Percentiles rank a stretch among this genome's conserved stretches.
Conservation (phyloP, 2,113 vertebrate genomes). For the Noturus placidus region DNA sequence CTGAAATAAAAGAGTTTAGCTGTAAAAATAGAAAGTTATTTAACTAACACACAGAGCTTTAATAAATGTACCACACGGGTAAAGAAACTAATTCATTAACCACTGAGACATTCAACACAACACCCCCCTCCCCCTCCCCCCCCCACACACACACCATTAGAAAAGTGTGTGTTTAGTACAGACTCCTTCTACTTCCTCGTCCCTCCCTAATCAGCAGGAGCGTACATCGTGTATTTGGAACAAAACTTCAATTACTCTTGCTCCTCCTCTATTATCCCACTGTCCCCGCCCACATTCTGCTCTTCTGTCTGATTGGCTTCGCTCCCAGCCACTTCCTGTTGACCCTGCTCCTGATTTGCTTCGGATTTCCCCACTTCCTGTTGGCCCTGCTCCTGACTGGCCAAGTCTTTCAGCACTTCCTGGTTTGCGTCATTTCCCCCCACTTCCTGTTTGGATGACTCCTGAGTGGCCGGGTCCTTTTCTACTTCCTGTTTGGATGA, state of each 20-base stretch:
- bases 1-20: background rate
- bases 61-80: background rate
- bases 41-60: background rate
- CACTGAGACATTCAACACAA: background rate
- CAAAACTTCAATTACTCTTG: conserved; percentile 6
- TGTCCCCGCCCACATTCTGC: conserved; percentile 1
- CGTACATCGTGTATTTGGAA: background rate
- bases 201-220: background rate
- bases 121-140: background rate
- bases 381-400: background rate
- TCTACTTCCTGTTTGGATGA: conserved; percentile 28
- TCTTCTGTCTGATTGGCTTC: conserved; percentile 3
- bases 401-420: background rate
- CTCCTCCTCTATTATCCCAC: background rate
- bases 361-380: background rate
- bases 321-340: background rate
- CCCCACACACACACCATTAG: background rate
- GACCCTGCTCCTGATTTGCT: background rate
- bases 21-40: background rate
- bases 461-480: background rate
- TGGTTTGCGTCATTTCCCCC: too few species aligned
- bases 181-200: background rate
- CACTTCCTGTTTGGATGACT: background rate
- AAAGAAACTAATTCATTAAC: background rate
- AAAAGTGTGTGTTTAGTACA: background rate